Evolutionary conservation across 2,888 invertebrate genomes (phyloP).

Genomic region (Lathronympha strigana): DNA sequence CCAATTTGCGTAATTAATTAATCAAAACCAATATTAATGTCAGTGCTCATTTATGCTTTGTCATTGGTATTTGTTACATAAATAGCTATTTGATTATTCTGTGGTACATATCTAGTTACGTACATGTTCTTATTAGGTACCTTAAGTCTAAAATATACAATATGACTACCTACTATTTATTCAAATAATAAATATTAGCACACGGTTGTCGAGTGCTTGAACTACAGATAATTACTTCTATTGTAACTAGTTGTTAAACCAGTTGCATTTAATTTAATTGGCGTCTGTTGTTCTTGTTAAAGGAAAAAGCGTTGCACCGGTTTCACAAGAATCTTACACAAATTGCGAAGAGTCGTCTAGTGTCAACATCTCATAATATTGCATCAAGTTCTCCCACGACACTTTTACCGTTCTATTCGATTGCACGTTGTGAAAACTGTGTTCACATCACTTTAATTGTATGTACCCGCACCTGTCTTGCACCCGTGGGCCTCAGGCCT

Average conservation of each 20-base stretch:
- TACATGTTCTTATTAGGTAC: constrained; percentile 13
- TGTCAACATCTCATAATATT: constrained; percentile 29
- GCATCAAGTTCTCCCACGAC: constrained; percentile 19
- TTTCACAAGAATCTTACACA: constrained; percentile 29
- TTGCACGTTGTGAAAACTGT: constrained; percentile 32
- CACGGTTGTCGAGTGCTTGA: constrained; percentile 13
- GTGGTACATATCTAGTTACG: constrained; percentile 13
- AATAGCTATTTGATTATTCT: constrained; percentile 32
- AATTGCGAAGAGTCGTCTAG: constrained; percentile 13
- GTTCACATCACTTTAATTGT: constrained; percentile 29
- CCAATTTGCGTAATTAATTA: no score
- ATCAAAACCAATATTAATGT: not conserved
- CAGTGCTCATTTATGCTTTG: not conserved
- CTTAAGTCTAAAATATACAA: constrained; percentile 36
- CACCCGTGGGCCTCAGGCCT: no score
- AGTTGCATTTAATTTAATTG: constrained; percentile 23
- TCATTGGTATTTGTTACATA: constrained; percentile 9
- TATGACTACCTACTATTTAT: constrained; percentile 20
- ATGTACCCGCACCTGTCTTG: no score
- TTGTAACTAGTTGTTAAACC: constrained; percentile 22
- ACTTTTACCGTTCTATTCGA: constrained; percentile 10
- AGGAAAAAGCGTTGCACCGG: constrained; percentile 4
- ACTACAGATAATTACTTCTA: constrained; percentile 20
- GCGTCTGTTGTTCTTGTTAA: constrained; percentile 17
- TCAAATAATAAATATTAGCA: constrained; percentile 37